Evolutionary conservation across 1,140 invertebrate species (phyloP).

Genomic region (Sogatella furcifera): DNA sequence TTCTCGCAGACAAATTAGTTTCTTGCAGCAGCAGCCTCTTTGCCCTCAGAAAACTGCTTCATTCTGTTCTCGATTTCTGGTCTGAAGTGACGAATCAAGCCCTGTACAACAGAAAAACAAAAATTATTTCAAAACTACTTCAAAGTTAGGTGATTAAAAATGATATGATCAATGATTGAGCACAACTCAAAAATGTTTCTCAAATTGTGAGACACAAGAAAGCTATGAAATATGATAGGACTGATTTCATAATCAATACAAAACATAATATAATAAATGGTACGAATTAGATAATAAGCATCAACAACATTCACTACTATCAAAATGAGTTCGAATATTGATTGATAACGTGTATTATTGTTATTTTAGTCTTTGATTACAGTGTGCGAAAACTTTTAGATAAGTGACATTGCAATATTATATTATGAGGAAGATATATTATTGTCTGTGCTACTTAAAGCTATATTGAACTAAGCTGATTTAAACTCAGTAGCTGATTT

Average conservation of each 20-base stretch:
- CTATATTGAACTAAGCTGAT: no score
- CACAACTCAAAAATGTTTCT: no score
- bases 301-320: no score
- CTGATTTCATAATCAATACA: background rate
- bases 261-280: background rate
- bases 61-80: constrained; percentile 84
- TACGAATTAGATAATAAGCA: background rate
- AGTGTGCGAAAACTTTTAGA: no score
- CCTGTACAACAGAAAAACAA: constrained; percentile 35
- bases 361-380: no score
- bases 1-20: background rate
- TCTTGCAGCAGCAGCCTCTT: constrained; percentile 3
- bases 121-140: background rate
- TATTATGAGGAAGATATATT: no score
- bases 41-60: constrained; percentile 23
- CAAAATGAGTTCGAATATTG: no score
- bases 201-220: background rate
- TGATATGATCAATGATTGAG: background rate
- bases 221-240: background rate
- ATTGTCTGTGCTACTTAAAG: no score
- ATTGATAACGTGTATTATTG: no score
- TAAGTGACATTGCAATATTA: no score
- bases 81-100: constrained; percentile 93
- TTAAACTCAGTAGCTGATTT: no score
- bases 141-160: background rate